Evolutionary conservation across 2,888 invertebrate genomes (phyloP).

Genomic region (Merodon equestris): DNA sequence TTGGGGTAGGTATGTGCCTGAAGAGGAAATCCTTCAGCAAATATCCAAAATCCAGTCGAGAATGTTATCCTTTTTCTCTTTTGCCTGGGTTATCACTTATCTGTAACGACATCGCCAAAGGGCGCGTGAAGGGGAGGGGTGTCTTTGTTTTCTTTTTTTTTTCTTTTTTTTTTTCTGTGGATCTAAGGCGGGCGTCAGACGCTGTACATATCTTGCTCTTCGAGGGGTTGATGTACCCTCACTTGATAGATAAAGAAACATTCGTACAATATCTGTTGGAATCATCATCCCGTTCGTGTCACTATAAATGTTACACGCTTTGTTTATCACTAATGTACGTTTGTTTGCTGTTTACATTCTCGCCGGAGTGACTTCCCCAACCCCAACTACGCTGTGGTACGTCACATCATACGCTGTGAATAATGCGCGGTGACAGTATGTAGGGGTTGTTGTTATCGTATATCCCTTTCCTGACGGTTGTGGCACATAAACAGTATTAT

Average conservation of each 20-base stretch:
- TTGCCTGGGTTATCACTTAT: conserved; percentile 56
- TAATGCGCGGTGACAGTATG: conserved; percentile 4
- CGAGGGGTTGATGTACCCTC: too few relatives aligned
- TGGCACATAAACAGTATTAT: conserved; percentile 22
- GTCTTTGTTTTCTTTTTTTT: too few relatives aligned
- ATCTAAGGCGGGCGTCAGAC: too few relatives aligned
- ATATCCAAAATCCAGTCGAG: conserved; percentile 48
- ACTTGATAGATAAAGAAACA: too few relatives aligned
- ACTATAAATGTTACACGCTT: conserved; percentile 73
- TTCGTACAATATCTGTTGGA: conserved; percentile 25
- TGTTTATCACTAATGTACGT: conserved; percentile 72
- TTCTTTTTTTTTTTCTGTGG: too few relatives aligned
- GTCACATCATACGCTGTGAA: conserved; percentile 4
- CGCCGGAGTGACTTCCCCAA: conserved; percentile 14
- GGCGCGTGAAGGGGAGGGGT: conserved; percentile 2
- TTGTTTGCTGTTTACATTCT: conserved; percentile 5
- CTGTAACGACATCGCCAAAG: conserved; percentile 46
- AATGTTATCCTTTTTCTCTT: conserved; percentile 14
- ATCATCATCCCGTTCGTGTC: conserved; percentile 72
- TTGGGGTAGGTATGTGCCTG: conserved; percentile 18
- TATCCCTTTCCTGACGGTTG: conserved; percentile 31
- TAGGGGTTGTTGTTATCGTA: conserved; percentile 11
- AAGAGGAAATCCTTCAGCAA: conserved; percentile 31
- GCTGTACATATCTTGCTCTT: too few relatives aligned
- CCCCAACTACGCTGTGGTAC: not conserved